Base-by-base conservation (phyloP, 2,888 invertebrate genomes). In the Physocephala rufipes region DNA sequence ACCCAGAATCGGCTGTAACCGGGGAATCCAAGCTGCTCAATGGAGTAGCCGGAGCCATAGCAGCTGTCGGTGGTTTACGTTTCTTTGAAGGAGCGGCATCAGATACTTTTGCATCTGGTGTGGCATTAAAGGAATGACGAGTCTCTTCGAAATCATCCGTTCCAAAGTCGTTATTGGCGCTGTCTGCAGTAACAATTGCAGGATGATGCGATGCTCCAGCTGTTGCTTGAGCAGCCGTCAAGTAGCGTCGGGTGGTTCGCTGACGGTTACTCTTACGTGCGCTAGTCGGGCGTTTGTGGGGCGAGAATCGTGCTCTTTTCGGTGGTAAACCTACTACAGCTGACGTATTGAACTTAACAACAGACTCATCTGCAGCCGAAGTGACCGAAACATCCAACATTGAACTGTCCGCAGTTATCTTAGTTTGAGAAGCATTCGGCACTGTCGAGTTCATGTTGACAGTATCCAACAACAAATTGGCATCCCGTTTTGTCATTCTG, bases 211-310 rank as follows among this genome's bases (percentile, higher is more conserved):
- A 26, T 15, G 74, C 30, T 15, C 76, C 74, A 0, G 72, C 36
- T 9, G 78, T 75, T 5, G 77, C 75, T 21, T 78, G 76, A 2
- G 79, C 73, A 3, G 81, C 76, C 26, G 80, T 82, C 0, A 81
- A 74, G 74, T 80, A 80, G 51, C 84, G 84, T 1, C 82, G 82
- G 1, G 82, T 84, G 1, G 82, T 80, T 2, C 85, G 80, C 70
- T 85, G 86, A 0, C 85, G 81, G 64, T 80, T 84, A 84, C 88
- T 79, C 76, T 81, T 76, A 15, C 80, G 58, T 76, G 86, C 81
- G 77, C 86, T 84, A 0, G 85, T 81, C 28, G 82, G 78, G 0
- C 87, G 85, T 53, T 87, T 80, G 72, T 84, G 87, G 0, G 87
- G 85, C 77, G 87, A 87, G 16, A 87, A 74, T 19, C 80, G 79